A percentile compares a stretch with the other conserved stretches of the same genome.
phyloP scores from a whole-genome alignment of 2,888 invertebrate genomes.

The Sthenelais limicola region DNA sequence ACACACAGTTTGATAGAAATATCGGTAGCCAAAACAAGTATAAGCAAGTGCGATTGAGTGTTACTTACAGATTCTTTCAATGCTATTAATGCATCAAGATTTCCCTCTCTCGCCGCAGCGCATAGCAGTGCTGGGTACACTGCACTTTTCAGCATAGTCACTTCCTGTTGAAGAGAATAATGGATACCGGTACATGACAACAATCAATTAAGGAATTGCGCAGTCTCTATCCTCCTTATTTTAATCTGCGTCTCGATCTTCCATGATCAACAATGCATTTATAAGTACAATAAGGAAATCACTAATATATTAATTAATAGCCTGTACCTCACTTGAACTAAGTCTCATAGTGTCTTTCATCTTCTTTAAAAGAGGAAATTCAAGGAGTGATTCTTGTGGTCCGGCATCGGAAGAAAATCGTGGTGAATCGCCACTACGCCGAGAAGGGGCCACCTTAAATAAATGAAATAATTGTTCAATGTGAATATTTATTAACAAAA shows the following conservation, averaged over 20 bases:
- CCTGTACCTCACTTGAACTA: constrained; percentile 73
- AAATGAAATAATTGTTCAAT: neutral
- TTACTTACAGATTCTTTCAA: constrained; percentile 54
- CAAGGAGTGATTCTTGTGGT: constrained; percentile 51
- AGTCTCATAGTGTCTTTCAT: constrained; percentile 77
- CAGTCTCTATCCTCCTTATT: too few species aligned
- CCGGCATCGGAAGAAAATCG: too few species aligned
- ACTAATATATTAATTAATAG: too few species aligned
- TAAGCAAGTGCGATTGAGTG: too few species aligned
- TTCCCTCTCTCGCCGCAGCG: constrained; percentile 76
- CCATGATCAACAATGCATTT: too few species aligned
- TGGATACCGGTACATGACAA: neutral
- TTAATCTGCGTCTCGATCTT: too few species aligned
- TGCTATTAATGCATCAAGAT: constrained; percentile 75
- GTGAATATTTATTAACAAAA: neutral
- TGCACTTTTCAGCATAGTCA: constrained; percentile 69
- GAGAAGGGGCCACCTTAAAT: constrained; percentile 4
- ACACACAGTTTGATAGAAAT: too few species aligned
- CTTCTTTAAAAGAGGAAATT: constrained; percentile 75
- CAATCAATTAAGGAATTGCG: too few species aligned
- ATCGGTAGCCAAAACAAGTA: too few species aligned
- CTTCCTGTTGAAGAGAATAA: constrained; percentile 54
- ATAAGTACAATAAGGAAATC: too few species aligned
- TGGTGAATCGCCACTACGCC: neutral
- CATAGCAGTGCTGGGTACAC: constrained; percentile 82